Base-by-base conservation (phyloP, 2,888 invertebrate species). In the Megalurothrips usitatus region DNA sequence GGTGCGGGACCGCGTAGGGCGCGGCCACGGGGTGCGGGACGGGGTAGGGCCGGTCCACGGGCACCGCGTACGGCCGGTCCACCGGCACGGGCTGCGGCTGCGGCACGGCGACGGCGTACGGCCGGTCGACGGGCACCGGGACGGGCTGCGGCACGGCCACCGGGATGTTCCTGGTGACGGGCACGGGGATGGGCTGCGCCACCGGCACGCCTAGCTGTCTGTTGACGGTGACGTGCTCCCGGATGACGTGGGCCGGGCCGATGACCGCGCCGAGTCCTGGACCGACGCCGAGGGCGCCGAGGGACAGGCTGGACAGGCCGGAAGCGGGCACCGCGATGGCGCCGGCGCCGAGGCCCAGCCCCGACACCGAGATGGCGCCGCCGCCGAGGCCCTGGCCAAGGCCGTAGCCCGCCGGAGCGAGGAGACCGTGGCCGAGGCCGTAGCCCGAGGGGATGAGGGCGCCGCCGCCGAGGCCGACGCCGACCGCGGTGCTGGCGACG, bases 141-240 rank as follows among this genome's bases (percentile, higher is more conserved):
- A 81, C 80, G 12, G 82, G 81, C 26, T 82, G 80, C 28, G 82
- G 81, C 49, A 80, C 81, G n/a, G 82, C 81, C 14, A 82, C 82
- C 28, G 82, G 82, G 6, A 83, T 80, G 79, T 82, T 81, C 28
- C 82, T 81, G 34, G 83, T 82, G 26, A 82, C 78, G 19, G 82
- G 81, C 58, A 82, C 79, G 14, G 82, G 82, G 4, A 82, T 81
- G 52, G 82, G 82, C 2, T 82, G 80, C 79, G 81, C 81, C 28
- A 82, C 81, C 19, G 83, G 82, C 28, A 82, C 78, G 14, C 81
- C 82, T 48, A 82, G 78, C 28, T 82, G 82, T 11, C 82, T 78
- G 49, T 82, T 82, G 14, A 81, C 81, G 68, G 81, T 82, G 1
- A 79, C 81, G n/a, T 75, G 68, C 68, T 75, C 68, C 23, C 68